Evolutionary conservation across 2,797 vertebrate genomes (phyloP).

Genomic region (Crenuchus spilurus): DNA sequence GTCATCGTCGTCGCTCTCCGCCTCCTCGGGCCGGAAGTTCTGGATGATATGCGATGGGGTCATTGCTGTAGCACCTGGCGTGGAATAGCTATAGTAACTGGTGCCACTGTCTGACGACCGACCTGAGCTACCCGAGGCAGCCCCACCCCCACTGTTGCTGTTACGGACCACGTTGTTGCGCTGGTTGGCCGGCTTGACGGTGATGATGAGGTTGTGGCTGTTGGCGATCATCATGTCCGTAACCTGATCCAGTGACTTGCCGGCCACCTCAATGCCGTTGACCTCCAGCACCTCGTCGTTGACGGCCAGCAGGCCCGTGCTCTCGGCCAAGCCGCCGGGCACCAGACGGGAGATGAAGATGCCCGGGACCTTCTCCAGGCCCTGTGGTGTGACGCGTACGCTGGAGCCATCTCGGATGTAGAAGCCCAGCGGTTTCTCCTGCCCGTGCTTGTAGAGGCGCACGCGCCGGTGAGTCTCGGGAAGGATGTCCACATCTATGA

Average conservation of each 20-base stretch:
- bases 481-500: conserved; percentile 96
- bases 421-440: conserved; percentile 94
- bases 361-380: conserved; percentile 93
- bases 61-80: conserved; percentile 39
- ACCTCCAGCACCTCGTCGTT: conserved; percentile 97
- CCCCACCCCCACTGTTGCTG: conserved; percentile 75
- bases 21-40: conserved; percentile 83
- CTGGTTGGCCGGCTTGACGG: conserved; percentile 95
- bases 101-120: conserved; percentile 91
- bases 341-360: conserved; percentile 97
- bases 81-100: conserved; percentile 78
- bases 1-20: conserved; percentile 89
- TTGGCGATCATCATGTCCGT: conserved; percentile 99
- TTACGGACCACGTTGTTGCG: conserved; percentile 91
- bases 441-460: conserved; percentile 94
- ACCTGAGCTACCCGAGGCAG: conserved; percentile 90
- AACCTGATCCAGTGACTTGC: conserved; percentile 95
- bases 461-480: conserved; percentile 94
- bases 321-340: conserved; percentile 92
- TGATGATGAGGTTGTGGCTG: conserved; percentile 97
- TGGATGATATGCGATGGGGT: conserved; percentile 79
- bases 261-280: conserved; percentile 94
- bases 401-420: conserved; percentile 96
- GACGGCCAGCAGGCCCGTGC: conserved; percentile 93
- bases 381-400: conserved; percentile 90